Evolutionary conservation across 2,797 vertebrate genomes (phyloP).

Genomic region (Zonotrichia albicollis): DNA sequence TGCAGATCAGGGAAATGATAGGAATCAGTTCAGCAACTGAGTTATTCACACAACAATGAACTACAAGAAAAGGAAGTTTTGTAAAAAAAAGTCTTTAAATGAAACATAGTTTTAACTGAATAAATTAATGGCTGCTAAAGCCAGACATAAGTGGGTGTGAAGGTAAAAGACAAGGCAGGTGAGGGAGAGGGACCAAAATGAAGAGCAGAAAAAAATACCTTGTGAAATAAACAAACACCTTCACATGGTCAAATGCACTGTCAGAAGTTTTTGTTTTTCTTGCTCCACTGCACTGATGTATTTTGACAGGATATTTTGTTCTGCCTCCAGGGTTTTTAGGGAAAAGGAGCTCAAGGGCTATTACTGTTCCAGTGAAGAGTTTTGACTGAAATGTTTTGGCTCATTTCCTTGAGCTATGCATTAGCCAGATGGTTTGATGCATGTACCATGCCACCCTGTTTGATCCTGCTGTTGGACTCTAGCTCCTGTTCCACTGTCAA

Average conservation of each 20-base stretch:
- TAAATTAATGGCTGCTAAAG: neutral
- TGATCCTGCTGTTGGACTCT: conserved; percentile 44
- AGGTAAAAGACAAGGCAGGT: neutral
- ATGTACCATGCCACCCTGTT: conserved; percentile 16
- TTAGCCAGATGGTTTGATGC: conserved; percentile 61
- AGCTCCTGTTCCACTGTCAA: conserved; percentile 22
- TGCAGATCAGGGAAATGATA: neutral
- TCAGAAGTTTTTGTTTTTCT: conserved; percentile 50
- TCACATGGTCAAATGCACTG: neutral
- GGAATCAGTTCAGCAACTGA: neutral
- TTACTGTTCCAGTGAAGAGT: conserved; percentile 49
- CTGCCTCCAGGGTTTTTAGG: conserved; percentile 52
- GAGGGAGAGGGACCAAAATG: neutral
- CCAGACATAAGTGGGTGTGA: neutral
- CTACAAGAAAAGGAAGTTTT: neutral
- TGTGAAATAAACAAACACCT: conserved; percentile 25
- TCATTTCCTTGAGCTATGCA: conserved; percentile 52
- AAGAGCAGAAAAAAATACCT: neutral
- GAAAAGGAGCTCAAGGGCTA: conserved; percentile 48
- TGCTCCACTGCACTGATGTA: conserved; percentile 46
- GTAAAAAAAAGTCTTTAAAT: neutral
- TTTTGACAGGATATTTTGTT: conserved; percentile 68
- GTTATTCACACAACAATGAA: neutral
- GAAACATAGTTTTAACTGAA: neutral
- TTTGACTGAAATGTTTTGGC: conserved; percentile 51